Percentiles rank a stretch among this genome's conserved stretches.
These are phyloP conservation scores for Uromys caudimaculatus DNA, from an alignment of 2,797 vertebrate species.

Conservation along the genomic window DNA sequence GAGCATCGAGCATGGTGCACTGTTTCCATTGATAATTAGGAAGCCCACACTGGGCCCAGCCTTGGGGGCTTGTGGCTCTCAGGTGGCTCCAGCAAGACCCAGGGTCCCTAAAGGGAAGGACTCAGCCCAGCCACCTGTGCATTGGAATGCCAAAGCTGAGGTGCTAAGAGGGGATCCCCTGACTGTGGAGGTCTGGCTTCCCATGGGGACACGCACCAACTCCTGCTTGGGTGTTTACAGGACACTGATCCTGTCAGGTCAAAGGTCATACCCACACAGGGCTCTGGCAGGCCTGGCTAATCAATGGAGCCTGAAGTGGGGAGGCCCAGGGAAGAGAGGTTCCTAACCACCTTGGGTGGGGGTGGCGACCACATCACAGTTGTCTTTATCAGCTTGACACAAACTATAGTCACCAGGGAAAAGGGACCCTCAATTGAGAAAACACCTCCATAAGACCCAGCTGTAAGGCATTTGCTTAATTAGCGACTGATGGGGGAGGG, in stretches of 20 bases:
- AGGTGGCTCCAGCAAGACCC: background rate
- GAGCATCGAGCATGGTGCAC: background rate
- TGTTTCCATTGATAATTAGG: conserved; percentile 10
- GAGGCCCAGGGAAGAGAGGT: background rate
- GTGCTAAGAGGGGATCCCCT: background rate
- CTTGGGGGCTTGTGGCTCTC: background rate
- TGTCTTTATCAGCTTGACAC: background rate
- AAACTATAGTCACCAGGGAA: background rate
- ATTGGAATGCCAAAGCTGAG: background rate
- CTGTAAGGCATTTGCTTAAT: background rate
- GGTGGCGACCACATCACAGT: background rate
- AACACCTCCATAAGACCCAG: no score
- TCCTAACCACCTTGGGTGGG: background rate
- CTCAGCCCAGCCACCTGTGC: no score
- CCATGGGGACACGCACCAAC: background rate
- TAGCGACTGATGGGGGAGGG: background rate
- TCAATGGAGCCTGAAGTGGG: background rate
- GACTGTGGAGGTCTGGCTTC: background rate
- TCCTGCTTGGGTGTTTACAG: background rate
- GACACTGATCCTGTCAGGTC: background rate
- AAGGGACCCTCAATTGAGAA: background rate
- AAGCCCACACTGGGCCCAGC: background rate
- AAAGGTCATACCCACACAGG: background rate
- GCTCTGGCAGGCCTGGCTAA: background rate
- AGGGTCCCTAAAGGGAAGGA: background rate